These are phyloP conservation scores for Synchiropus splendidus DNA, from an alignment of 2,113 vertebrate genomes.

Conservation along the genomic window DNA sequence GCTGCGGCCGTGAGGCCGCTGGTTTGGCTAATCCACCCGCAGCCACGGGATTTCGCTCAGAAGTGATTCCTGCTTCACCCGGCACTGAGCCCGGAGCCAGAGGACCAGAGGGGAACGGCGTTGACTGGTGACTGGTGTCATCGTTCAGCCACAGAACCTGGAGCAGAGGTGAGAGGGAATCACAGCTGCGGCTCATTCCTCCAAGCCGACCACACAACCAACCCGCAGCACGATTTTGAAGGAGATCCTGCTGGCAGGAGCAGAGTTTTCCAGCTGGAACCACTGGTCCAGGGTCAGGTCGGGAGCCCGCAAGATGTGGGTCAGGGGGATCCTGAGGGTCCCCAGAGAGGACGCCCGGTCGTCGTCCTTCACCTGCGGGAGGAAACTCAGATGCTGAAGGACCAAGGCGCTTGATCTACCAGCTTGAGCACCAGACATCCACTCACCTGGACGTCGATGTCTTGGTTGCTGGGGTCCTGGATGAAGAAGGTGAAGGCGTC, in stretches of 20 bases:
- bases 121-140: conserved; percentile 55
- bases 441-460: conserved; percentile 80
- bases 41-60: conserved; percentile 40
- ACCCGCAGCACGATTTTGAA: conserved; percentile 81
- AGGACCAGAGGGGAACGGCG: conserved; percentile 43
- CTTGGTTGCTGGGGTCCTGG: conserved; percentile 75
- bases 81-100: conserved; percentile 19
- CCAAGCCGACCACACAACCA: conserved; percentile 6
- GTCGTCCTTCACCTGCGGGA: conserved; percentile 79
- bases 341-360: conserved; percentile 73
- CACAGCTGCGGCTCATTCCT: not conserved
- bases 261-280: conserved; percentile 80
- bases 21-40: conserved; percentile 56
- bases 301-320: conserved; percentile 65
- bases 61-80: conserved; percentile 34
- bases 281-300: conserved; percentile 81
- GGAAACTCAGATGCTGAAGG: too few relatives aligned
- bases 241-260: conserved; percentile 74
- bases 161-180: conserved; percentile 1
- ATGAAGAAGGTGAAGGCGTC: conserved; percentile 88
- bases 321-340: conserved; percentile 70
- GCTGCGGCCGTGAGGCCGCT: conserved; percentile 49
- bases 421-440: too few relatives aligned
- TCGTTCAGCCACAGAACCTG: conserved; percentile 78
- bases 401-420: too few relatives aligned